phyloP scores from a whole-genome alignment of 92 coral and sea anemone species.

The Actinernus sp. region DNA sequence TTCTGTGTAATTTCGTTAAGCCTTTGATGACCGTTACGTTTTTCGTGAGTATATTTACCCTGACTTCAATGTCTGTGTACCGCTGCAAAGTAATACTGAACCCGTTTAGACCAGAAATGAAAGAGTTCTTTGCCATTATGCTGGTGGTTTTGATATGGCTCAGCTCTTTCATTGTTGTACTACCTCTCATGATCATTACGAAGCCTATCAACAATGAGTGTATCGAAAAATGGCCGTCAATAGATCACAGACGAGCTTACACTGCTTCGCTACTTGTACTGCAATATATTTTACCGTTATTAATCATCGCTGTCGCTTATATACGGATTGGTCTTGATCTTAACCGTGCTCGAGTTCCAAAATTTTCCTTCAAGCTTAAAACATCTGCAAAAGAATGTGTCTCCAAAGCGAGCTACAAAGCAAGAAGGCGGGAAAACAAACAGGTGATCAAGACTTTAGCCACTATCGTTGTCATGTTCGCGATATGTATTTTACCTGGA shows the following conservation, averaged over 20 bases:
- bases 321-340: constrained; percentile 84
- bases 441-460: constrained; percentile 93
- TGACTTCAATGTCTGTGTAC: constrained; percentile 89
- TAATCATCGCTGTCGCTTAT: constrained; percentile 78
- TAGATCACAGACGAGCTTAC: constrained; percentile 62
- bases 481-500: constrained; percentile 88
- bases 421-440: constrained; percentile 74
- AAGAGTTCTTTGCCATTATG: constrained; percentile 59
- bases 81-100: constrained; percentile 85
- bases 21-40: constrained; percentile 89
- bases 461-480: constrained; percentile 83
- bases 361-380: constrained; percentile 17
- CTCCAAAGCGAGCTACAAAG: constrained; percentile 42
- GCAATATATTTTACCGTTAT: constrained; percentile 85
- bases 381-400: constrained; percentile 4
- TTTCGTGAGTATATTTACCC: constrained; percentile 84
- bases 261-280: constrained; percentile 77
- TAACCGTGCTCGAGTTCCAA: constrained; percentile 39
- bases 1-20: constrained; percentile 70
- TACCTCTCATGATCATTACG: constrained; percentile 76
- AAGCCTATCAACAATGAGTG: constrained; percentile 42
- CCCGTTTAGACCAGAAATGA: constrained; percentile 80
- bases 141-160: constrained; percentile 69
- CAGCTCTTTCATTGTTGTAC: constrained; percentile 48
- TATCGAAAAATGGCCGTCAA: constrained; percentile 74